Evolutionary conservation across 2,888 invertebrate genomes (phyloP).

Genomic region (Nomada goodeniana): DNA sequence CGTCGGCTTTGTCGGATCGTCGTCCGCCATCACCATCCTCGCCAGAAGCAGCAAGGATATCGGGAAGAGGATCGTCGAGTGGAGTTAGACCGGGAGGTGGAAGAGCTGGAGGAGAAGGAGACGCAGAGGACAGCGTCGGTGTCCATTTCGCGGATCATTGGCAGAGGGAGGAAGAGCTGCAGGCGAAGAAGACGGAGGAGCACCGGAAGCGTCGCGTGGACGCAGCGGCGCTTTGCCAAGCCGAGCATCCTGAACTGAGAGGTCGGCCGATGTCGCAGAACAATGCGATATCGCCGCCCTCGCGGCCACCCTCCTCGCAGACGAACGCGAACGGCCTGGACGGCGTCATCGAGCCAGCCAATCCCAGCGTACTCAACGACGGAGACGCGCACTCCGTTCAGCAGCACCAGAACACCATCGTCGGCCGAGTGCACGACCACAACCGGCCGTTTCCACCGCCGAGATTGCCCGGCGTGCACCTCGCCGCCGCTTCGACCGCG

Average conservation of each 20-base stretch:
- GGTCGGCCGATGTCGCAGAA: constrained; percentile 81
- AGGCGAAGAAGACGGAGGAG: constrained; percentile 75
- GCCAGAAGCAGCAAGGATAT: constrained; percentile 55
- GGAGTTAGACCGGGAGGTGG: constrained; percentile 18
- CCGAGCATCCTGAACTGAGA: constrained; percentile 82
- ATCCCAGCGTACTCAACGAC: constrained; percentile 83
- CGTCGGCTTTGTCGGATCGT: constrained; percentile 69
- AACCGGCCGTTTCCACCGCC: constrained; percentile 81
- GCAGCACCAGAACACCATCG: constrained; percentile 10
- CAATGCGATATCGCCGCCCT: constrained; percentile 77
- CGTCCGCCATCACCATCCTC: constrained; percentile 65
- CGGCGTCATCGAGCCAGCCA: constrained; percentile 86
- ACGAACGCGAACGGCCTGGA: constrained; percentile 82
- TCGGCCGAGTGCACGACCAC: constrained; percentile 78
- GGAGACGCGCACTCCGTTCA: constrained; percentile 42
- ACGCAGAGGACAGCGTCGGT: constrained; percentile 31
- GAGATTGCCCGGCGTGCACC: constrained; percentile 68
- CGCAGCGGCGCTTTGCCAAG: constrained; percentile 86
- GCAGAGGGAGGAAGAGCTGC: constrained; percentile 70
- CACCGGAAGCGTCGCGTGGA: constrained; percentile 59
- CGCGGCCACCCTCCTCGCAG: constrained; percentile 75
- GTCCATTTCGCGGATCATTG: constrained; percentile 59
- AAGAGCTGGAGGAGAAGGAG: constrained; percentile 32
- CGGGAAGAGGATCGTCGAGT: constrained; percentile 47
- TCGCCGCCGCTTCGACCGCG: constrained; percentile 60